A percentile compares a stretch with the other conserved stretches of the same genome.
Evolutionary conservation across 1,140 invertebrate genomes (phyloP).

Genomic region (Zaprionus ghesquierei): DNA sequence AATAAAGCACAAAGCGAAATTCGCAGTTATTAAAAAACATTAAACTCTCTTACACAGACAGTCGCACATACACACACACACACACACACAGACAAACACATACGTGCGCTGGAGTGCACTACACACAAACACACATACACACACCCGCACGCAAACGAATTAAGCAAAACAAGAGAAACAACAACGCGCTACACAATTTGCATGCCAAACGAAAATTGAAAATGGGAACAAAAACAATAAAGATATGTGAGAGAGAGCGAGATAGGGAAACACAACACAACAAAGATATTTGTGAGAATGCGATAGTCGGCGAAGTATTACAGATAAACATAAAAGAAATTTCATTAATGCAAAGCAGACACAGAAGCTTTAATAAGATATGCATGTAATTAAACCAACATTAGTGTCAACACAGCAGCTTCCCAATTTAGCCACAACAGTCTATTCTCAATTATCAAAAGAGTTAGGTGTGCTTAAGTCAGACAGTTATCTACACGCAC

Average conservation of each 20-base stretch:
- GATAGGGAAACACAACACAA: not conserved
- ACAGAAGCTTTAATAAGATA: too few relatives aligned
- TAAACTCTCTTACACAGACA: conserved; percentile 38
- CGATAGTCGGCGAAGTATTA: not conserved
- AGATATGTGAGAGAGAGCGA: not conserved
- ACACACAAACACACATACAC: conserved; percentile 10
- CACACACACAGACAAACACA: not conserved
- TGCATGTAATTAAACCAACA: too few relatives aligned
- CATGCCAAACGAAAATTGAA: conserved; percentile 51
- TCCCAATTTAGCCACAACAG: not conserved
- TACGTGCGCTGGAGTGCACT: not conserved
- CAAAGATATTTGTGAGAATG: not conserved
- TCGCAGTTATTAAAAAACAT: conserved; percentile 71
- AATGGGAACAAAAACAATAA: conserved; percentile 45
- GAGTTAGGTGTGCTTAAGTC: not conserved
- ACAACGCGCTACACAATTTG: conserved; percentile 54
- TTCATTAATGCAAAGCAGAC: too few relatives aligned
- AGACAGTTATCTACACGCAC: not conserved
- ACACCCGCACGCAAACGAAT: conserved; percentile 31
- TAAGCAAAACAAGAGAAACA: conserved; percentile 31
- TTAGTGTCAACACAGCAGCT: not conserved
- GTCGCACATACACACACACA: not conserved
- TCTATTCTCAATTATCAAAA: conserved; percentile 6
- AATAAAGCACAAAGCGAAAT: conserved; percentile 62
- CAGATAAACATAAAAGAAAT: not conserved